A percentile compares a stretch with the other conserved stretches of the same genome.
Evolutionary conservation across 2,797 vertebrate genomes (phyloP).

Genomic region (Remorina albescens): DNA sequence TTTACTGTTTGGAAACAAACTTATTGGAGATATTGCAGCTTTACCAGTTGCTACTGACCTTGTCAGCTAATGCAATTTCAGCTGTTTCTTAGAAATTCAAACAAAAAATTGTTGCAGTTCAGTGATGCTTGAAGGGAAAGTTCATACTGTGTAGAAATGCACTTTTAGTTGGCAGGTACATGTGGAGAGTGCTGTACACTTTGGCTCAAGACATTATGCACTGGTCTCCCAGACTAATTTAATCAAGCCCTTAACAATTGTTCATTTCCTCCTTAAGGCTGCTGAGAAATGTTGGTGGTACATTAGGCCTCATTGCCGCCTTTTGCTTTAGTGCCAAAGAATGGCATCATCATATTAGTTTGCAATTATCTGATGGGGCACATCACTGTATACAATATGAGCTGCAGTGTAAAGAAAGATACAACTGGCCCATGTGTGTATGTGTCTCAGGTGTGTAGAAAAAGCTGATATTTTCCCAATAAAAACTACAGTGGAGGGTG

Average conservation of each 20-base stretch:
- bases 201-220: too few relatives aligned
- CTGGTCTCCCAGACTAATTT: too few relatives aligned
- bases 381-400: constrained; percentile 1
- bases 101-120: background rate
- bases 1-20: background rate
- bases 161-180: background rate
- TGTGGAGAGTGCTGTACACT: background rate
- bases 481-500: too few relatives aligned
- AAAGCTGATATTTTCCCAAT: too few relatives aligned
- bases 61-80: background rate
- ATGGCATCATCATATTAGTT: background rate
- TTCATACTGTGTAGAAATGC: background rate
- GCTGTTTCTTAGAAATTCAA: background rate
- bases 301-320: too few relatives aligned
- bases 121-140: background rate
- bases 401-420: constrained; percentile 8
- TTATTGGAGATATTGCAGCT: background rate
- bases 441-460: background rate
- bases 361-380: constrained; percentile 5
- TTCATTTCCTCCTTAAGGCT: background rate
- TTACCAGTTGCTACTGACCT: background rate
- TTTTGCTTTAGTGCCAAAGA: constrained; percentile 11
- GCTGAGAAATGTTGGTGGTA: too few relatives aligned
- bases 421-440: background rate
- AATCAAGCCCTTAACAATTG: too few relatives aligned